Conservation (phyloP, 2,797 vertebrate genomes). For the Darevskia nairensis region DNA sequence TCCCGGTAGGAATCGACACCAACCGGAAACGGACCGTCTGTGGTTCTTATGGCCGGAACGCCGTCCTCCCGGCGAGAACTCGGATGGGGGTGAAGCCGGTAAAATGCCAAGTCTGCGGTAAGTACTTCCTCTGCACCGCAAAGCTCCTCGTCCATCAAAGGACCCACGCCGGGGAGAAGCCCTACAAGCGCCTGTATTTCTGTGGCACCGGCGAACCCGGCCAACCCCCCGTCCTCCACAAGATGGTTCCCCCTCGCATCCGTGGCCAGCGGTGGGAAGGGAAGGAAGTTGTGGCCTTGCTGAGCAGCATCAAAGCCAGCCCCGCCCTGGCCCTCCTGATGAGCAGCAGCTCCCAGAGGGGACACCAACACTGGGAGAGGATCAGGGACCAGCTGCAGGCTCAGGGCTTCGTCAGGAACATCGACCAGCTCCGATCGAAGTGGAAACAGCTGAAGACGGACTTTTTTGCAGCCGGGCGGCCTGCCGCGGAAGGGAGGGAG, state of each 20-base stretch:
- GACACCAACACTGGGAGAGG: slow-evolving; percentile 11
- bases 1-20: not conserved
- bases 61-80: not conserved
- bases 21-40: not conserved
- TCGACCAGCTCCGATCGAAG: slow-evolving; percentile 15
- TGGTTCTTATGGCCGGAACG: not conserved
- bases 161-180: not conserved
- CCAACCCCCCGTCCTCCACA: not conserved
- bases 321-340: slow-evolving; percentile 8
- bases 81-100: slow-evolving; percentile 31
- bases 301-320: not conserved
- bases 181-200: slow-evolving; percentile 1
- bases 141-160: slow-evolving; percentile 54
- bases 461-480: slow-evolving; percentile 5
- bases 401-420: not conserved
- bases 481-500: slow-evolving; percentile 14
- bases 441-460: slow-evolving; percentile 25
- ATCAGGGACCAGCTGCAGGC: slow-evolving; percentile 7
- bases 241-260: not conserved
- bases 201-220: not conserved
- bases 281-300: slow-evolving; percentile 9
- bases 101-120: slow-evolving; percentile 18
- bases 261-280: slow-evolving; percentile 25
- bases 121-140: slow-evolving; percentile 27
- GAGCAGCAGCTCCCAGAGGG: slow-evolving; percentile 19